These are phyloP conservation scores for Trididemnum clinides DNA, from an alignment of 23 tunicate genomes.

Conservation along the genomic window DNA sequence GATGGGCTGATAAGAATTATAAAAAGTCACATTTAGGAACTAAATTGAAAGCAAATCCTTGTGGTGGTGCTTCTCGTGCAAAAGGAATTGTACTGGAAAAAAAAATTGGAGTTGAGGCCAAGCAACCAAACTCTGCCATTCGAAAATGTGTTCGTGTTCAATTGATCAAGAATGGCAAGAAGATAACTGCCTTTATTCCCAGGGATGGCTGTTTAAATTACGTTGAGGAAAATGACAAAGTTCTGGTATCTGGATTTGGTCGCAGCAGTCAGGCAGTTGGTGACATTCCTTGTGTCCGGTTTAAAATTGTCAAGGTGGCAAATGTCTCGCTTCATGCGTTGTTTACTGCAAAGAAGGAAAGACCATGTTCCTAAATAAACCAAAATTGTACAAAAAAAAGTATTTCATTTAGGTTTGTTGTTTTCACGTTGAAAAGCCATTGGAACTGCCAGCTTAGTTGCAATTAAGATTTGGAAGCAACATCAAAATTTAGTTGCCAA, in stretches of 20 bases:
- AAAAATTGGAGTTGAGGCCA: constrained; percentile 99
- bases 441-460: too few relatives aligned
- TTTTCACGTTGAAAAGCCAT: too few relatives aligned
- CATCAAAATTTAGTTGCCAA: too few relatives aligned
- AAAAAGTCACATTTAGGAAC: constrained; percentile 97
- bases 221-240: constrained; percentile 99
- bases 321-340: constrained; percentile 96
- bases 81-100: constrained; percentile 99
- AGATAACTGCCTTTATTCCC: constrained; percentile 99
- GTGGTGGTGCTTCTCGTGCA: constrained; percentile 99
- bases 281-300: constrained; percentile 99
- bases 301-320: constrained; percentile 99
- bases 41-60: constrained; percentile 97
- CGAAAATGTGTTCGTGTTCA: constrained; percentile 99
- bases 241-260: constrained; percentile 99
- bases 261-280: constrained; percentile 99
- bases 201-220: constrained; percentile 99
- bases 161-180: constrained; percentile 99
- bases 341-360: constrained; percentile 98
- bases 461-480: too few relatives aligned
- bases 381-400: too few relatives aligned
- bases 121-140: constrained; percentile 99
- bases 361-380: constrained; percentile 90
- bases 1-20: constrained; percentile 97
- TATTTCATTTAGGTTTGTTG: too few relatives aligned